Conservation (phyloP, 2,888 invertebrate species). For the Hirtodrosophila duncani region DNA sequence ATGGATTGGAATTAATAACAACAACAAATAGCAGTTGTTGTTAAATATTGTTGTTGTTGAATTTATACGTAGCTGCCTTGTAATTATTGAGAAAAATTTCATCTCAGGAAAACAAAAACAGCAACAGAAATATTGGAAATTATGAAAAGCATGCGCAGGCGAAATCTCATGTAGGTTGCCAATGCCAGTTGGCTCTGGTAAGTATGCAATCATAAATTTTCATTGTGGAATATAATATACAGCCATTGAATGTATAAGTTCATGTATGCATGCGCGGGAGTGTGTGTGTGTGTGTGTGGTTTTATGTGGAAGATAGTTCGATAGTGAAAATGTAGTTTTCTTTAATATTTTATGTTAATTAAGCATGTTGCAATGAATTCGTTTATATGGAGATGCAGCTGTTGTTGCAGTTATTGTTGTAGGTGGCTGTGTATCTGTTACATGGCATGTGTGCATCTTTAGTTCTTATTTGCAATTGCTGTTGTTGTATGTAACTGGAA, state of each 20-base stretch:
- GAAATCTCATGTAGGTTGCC: constrained; percentile 11
- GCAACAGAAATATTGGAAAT: constrained; percentile 9
- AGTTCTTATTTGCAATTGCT: no score
- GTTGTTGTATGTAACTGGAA: constrained; percentile 51
- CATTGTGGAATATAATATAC: constrained; percentile 6
- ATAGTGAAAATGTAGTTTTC: no score
- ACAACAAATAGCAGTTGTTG: constrained; percentile 18
- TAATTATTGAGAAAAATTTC: constrained; percentile 23
- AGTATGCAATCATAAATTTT: constrained; percentile 36
- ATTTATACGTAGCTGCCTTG: constrained; percentile 34
- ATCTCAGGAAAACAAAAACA: not conserved
- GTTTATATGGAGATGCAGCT: constrained; percentile 24
- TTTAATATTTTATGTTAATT: constrained; percentile 69
- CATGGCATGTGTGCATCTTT: no score
- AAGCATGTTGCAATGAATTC: constrained; percentile 61
- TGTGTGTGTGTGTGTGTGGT: constrained; percentile 1
- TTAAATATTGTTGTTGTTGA: not conserved
- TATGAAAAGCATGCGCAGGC: constrained; percentile 31
- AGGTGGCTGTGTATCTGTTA: not conserved
- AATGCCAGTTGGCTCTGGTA: constrained; percentile 15
- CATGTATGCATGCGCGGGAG: no score
- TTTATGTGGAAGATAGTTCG: no score
- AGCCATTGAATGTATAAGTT: not conserved
- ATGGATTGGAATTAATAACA: constrained; percentile 76
- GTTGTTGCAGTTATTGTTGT: constrained; percentile 14